Percentiles rank a stretch among this genome's conserved stretches.
Evolutionary conservation across 2,113 vertebrate species (phyloP).

Genomic region (Sus scrofa): DNA sequence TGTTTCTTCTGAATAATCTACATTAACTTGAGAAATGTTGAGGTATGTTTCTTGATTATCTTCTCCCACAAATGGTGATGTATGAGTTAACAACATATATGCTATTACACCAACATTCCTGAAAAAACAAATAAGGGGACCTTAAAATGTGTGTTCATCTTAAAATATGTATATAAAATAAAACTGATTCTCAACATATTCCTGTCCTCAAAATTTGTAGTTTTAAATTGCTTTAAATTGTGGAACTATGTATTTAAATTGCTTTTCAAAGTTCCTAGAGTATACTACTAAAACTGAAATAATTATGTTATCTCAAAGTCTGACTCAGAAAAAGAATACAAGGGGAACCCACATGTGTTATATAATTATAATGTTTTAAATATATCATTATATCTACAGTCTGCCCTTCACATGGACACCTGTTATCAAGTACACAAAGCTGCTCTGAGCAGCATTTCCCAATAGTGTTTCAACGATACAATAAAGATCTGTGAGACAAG

Average conservation of each 20-base stretch:
- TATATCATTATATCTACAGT: neutral
- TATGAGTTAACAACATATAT: slow-evolving; percentile 97
- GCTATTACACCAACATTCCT: slow-evolving; percentile 97
- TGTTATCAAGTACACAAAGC: neutral
- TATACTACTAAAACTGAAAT: slow-evolving; percentile 53
- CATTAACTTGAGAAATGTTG: slow-evolving; percentile 97
- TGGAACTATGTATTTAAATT: slow-evolving; percentile 35
- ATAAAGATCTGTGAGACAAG: neutral
- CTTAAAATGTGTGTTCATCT: slow-evolving; percentile 42
- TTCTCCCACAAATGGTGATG: slow-evolving; percentile 96
- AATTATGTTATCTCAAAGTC: slow-evolving; percentile 22
- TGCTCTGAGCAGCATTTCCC: neutral
- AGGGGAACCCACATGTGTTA: neutral
- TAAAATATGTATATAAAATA: slow-evolving; percentile 15
- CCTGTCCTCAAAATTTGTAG: slow-evolving; percentile 7
- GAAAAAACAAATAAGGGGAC: slow-evolving; percentile 65
- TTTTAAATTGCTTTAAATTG: neutral
- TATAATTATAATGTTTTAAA: neutral
- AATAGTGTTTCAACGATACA: neutral
- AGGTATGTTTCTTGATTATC: slow-evolving; percentile 98
- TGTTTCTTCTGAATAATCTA: slow-evolving; percentile 95
- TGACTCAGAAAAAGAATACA: neutral
- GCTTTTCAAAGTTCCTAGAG: slow-evolving; percentile 30
- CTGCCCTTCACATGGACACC: neutral
- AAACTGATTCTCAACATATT: slow-evolving; percentile 9